Evolutionary conservation across 2,888 invertebrate genomes (phyloP), one percentile per base, ranked within the genome.

Genomic region (Orchestes rusci): DNA sequence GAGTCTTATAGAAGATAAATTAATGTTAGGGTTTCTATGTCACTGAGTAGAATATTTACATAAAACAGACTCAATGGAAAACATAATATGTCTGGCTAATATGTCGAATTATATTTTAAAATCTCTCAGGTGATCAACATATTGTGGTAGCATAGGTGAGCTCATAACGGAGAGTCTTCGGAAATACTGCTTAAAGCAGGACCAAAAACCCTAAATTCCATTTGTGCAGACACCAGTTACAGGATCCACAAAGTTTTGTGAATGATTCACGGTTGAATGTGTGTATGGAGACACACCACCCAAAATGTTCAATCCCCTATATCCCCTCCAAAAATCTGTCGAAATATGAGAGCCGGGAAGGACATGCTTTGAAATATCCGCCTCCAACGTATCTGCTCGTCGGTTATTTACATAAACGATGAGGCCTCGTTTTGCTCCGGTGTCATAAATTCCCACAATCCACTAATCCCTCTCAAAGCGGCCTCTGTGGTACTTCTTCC

Each of bases 231-330:
- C 34, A 8, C 34, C 34, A 5, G 42, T 42, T 8, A 15, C 36
- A 12, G 42, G 42, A 17, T 42, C 36, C 3, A 33, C 18, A 18
- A 42, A 42, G 23, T 20, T 39, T 39, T 19, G 5, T 19, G 42
- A 42, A 23, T 42, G 42, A 23, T 42, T 42, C 4, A 42, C 42
- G 15, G 42, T 39, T 39, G 23, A 19, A 38, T 42, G 42, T 7
- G 16, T 37, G 30, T 36, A 42, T 4, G 32, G 32, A 4, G 32
- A 33, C 3, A 16, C 40, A 18, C 40, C 32, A 16, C 20, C 19
- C 15, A 40, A 40, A 39, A n/a, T 40, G 4, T 3, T 3, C 15
- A 42, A 17, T 5, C 29, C 16, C 8, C 7, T 8, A 16, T 42
- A 42, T 17, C 37, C 36, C 8, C 29, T 7, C 35, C 36, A 38